These are phyloP conservation scores for Uria aalge DNA, from an alignment of 2,113 vertebrate genomes.

Conservation along the genomic window DNA sequence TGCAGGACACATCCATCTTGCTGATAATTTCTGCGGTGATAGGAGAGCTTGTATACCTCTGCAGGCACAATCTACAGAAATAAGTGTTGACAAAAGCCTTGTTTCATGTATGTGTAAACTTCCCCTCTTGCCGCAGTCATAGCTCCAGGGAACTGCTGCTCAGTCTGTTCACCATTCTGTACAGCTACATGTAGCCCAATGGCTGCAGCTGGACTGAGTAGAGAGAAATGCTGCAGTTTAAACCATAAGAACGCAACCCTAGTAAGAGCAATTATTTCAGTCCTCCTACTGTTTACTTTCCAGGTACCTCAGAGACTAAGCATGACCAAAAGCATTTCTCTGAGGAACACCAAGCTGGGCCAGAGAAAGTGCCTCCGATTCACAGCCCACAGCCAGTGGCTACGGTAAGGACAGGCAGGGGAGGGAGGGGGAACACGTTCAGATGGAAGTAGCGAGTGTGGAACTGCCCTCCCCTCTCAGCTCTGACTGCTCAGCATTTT, in stretches of 20 bases:
- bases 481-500: background rate
- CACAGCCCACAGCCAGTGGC: rapidly evolving
- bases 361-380: background rate
- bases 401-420: background rate
- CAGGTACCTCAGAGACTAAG: background rate
- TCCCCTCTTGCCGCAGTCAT: background rate
- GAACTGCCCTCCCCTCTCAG: background rate
- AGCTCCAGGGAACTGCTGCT: background rate
- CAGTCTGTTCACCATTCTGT: background rate
- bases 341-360: background rate
- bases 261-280: background rate
- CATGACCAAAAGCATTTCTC: background rate
- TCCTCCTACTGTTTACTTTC: background rate
- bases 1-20: background rate
- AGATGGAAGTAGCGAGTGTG: background rate
- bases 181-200: background rate
- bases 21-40: background rate
- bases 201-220: background rate
- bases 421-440: background rate
- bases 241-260: background rate
- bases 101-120: background rate
- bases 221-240: background rate
- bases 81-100: background rate
- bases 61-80: background rate
- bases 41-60: background rate